Percentiles rank a stretch among this genome's conserved stretches.
Conservation (phyloP, 2,113 vertebrate genomes). For the Salvelinus alpinus region DNA sequence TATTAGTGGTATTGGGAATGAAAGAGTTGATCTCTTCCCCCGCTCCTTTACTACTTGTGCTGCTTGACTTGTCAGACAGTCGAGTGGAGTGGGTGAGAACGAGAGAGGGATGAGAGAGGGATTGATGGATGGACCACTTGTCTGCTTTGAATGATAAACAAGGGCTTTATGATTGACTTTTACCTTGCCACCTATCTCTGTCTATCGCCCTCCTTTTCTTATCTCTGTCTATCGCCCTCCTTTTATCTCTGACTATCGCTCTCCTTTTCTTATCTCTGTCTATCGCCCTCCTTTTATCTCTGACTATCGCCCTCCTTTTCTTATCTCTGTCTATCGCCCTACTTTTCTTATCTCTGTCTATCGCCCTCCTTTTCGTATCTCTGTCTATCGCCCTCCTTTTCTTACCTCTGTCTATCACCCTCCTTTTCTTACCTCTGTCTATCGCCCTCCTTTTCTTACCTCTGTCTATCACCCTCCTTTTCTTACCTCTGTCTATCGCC, state of each 20-base stretch:
- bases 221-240: constrained; percentile 27
- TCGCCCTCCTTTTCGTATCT: background rate
- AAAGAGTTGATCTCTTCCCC: background rate
- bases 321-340: constrained; percentile 27
- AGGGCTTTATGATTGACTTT: constrained; percentile 20
- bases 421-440: too few species aligned
- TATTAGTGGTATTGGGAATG: background rate
- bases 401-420: background rate
- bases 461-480: too few species aligned
- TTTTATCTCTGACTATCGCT: constrained; percentile 26
- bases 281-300: too few species aligned
- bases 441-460: too few species aligned
- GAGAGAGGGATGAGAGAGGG: constrained; percentile 9
- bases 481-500: too few species aligned
- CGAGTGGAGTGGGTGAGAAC: background rate
- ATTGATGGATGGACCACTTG: constrained; percentile 16
- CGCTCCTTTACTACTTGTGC: background rate
- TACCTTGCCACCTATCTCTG: constrained; percentile 24
- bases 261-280: constrained; percentile 21
- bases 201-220: constrained; percentile 4
- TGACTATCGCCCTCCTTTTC: background rate
- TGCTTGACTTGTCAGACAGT: background rate
- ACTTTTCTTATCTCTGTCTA: constrained; percentile 21
- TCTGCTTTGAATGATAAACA: constrained; percentile 41
- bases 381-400: constrained; percentile 18